A percentile compares a stretch with the other conserved stretches of the same genome.
Evolutionary conservation across 1,140 invertebrate genomes (phyloP).

Genomic region (Zaprionus tsacasi): DNA sequence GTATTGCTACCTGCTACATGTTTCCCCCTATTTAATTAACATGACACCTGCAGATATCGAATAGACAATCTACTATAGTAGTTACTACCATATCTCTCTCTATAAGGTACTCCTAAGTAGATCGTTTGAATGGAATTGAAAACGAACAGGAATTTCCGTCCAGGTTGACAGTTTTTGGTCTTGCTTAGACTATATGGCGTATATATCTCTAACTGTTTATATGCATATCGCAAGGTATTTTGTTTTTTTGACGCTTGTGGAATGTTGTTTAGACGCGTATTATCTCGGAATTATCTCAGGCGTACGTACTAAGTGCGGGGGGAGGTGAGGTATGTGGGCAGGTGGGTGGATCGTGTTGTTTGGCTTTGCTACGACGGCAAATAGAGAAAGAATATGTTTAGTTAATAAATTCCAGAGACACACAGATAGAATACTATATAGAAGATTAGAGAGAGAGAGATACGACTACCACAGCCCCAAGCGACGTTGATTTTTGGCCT

Average conservation of each 20-base stretch:
- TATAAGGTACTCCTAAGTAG: not conserved
- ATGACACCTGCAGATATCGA: not conserved
- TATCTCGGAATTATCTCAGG: constrained; percentile 47
- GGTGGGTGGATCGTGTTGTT: constrained; percentile 12
- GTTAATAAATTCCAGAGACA: constrained; percentile 35
- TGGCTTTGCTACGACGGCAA: not conserved
- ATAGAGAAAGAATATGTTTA: constrained; percentile 32
- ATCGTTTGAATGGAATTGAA: not conserved
- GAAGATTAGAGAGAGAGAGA: not conserved
- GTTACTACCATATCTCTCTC: not conserved
- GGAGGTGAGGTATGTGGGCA: not conserved
- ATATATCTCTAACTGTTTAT: constrained; percentile 4
- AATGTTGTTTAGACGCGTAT: constrained; percentile 41
- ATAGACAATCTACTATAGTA: not conserved
- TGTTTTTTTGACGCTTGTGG: constrained; percentile 38
- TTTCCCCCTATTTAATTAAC: not conserved
- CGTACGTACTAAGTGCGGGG: constrained; percentile 1
- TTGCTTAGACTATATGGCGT: not conserved
- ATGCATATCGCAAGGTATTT: constrained; percentile 4
- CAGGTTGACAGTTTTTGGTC: not conserved
- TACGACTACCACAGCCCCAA: not conserved
- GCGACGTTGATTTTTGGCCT: constrained; percentile 14
- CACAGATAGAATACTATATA: not conserved
- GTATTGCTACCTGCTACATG: constrained; percentile 1
- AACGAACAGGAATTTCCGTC: not conserved